These are phyloP conservation scores for Polia nebulosa DNA, from an alignment of 2,888 invertebrate genomes.

Conservation along the genomic window DNA sequence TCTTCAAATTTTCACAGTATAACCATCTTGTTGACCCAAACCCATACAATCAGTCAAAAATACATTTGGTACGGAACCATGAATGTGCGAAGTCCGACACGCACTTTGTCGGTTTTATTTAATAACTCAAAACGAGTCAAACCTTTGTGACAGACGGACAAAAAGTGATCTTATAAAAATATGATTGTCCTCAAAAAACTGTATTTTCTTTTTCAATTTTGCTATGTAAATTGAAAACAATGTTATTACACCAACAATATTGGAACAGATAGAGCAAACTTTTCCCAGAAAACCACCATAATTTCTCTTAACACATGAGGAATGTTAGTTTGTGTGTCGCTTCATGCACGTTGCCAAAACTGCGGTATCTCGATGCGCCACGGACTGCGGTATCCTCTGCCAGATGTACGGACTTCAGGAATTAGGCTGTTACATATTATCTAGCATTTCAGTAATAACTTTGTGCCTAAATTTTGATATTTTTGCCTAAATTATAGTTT, in stretches of 20 bases:
- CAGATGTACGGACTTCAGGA: conserved; percentile 26
- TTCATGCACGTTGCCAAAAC: conserved; percentile 47
- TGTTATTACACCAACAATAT: conserved; percentile 4
- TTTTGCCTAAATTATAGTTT: neutral
- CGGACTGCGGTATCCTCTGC: conserved; percentile 37
- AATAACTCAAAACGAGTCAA: too few relatives aligned
- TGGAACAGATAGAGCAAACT: conserved; percentile 21
- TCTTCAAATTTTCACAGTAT: too few relatives aligned
- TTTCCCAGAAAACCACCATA: conserved; percentile 9
- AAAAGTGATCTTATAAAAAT: too few relatives aligned
- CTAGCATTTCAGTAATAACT: neutral
- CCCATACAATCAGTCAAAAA: too few relatives aligned
- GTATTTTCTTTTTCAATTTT: too few relatives aligned
- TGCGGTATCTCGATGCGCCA: conserved; percentile 52
- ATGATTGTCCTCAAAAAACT: too few relatives aligned
- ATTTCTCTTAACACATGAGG: conserved; percentile 8
- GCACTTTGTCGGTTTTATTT: too few relatives aligned
- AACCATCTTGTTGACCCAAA: too few relatives aligned
- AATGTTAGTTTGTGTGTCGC: conserved; percentile 24
- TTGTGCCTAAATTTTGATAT: neutral
- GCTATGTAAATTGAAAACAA: neutral
- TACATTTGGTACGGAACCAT: too few relatives aligned
- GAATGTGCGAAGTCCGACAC: too few relatives aligned
- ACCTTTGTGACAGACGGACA: too few relatives aligned
- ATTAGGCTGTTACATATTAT: conserved; percentile 16